Percentiles rank a stretch among this genome's conserved stretches.
phyloP scores from a whole-genome alignment of 2,888 invertebrate genomes.

The Macrophya annulata region DNA sequence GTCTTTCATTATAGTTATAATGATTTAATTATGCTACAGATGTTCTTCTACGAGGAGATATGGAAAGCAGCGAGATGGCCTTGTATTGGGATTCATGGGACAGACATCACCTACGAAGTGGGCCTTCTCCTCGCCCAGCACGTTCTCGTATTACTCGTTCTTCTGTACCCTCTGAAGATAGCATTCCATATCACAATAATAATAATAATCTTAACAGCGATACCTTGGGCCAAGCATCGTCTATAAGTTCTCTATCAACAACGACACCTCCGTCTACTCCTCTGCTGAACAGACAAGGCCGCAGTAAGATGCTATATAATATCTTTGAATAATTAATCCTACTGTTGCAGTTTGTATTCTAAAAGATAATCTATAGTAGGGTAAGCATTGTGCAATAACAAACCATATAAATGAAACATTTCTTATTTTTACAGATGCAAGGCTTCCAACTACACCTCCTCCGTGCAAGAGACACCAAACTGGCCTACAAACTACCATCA shows the following conservation, averaged over 20 bases:
- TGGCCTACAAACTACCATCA: conserved; percentile 77
- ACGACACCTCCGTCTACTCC: conserved; percentile 79
- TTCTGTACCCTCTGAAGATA: conserved; percentile 84
- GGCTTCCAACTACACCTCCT: conserved; percentile 92
- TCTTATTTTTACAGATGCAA: conserved; percentile 79
- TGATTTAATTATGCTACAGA: conserved; percentile 78
- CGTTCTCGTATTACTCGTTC: conserved; percentile 81
- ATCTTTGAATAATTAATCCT: neutral
- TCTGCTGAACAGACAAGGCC: conserved; percentile 68
- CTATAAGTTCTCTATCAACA: conserved; percentile 81
- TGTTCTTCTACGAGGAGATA: conserved; percentile 83
- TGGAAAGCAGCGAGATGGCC: conserved; percentile 83
- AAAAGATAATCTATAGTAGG: too few species aligned
- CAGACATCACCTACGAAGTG: conserved; percentile 82
- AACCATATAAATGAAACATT: neutral
- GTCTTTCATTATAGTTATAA: conserved; percentile 40
- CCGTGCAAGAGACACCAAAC: conserved; percentile 88
- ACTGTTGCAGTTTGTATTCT: neutral
- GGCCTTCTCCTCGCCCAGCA: conserved; percentile 81
- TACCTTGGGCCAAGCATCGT: conserved; percentile 78
- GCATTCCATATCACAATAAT: conserved; percentile 78
- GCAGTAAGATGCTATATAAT: conserved; percentile 62
- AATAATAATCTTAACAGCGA: conserved; percentile 79
- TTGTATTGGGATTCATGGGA: conserved; percentile 98
- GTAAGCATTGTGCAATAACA: neutral